Conservation (phyloP, 2,113 vertebrate species). For the Cyphomyrus discorhynchus region DNA sequence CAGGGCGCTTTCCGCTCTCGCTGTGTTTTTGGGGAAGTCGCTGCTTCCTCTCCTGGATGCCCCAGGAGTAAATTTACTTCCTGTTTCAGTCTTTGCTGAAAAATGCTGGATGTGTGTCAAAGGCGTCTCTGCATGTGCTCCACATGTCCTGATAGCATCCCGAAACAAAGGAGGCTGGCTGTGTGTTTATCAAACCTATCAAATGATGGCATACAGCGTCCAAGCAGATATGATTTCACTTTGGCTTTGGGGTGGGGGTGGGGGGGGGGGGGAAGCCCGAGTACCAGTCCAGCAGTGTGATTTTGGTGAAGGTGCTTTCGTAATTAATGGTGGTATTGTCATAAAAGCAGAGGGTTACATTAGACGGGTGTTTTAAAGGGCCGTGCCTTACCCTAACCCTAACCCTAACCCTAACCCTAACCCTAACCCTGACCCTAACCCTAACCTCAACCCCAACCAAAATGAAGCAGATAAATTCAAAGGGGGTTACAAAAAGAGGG, state of each 20-base stretch:
- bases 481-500: neutral
- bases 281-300: neutral
- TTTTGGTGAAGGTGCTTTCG: neutral
- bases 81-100: slow-evolving; percentile 45
- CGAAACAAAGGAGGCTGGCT: neutral
- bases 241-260: neutral
- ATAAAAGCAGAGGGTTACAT: neutral
- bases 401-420: no score
- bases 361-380: neutral
- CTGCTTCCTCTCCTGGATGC: slow-evolving; percentile 57
- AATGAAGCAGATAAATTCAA: neutral
- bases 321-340: neutral
- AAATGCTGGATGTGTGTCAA: neutral
- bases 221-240: neutral
- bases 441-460: neutral
- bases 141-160: slow-evolving; percentile 3
- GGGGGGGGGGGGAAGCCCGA: neutral
- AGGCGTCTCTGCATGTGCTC: neutral
- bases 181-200: neutral
- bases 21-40: neutral
- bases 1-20: neutral
- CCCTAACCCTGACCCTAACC: neutral
- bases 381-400: neutral
- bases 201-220: neutral
- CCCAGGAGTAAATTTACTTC: slow-evolving; percentile 64